phyloP scores from a whole-genome alignment of 2,888 invertebrate genomes.

The Yponomeuta cagnagella region DNA sequence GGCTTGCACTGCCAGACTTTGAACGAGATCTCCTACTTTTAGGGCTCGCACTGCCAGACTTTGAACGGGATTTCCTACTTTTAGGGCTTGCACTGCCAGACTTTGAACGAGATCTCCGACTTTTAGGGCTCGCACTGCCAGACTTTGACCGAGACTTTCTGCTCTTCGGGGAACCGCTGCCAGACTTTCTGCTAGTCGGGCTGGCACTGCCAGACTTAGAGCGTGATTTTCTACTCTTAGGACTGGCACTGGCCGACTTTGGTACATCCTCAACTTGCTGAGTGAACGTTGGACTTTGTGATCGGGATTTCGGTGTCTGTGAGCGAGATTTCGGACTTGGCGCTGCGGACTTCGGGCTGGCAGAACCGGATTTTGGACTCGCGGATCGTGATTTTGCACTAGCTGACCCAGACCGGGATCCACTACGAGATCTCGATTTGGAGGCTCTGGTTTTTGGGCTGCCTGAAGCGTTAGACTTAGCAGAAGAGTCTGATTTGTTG shows the following conservation, averaged over 20 bases:
- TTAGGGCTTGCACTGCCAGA: constrained; percentile 53
- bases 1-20: constrained; percentile 53
- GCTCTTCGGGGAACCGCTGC: constrained; percentile 49
- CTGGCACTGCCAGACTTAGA: constrained; percentile 60
- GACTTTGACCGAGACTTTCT: constrained; percentile 22
- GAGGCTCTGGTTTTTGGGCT: constrained; percentile 49
- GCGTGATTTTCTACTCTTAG: constrained; percentile 42
- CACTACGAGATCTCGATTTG: constrained; percentile 52
- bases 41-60: constrained; percentile 51
- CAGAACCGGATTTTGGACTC: constrained; percentile 28
- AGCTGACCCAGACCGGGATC: constrained; percentile 31
- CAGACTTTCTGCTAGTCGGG: constrained; percentile 47
- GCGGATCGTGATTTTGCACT: constrained; percentile 21
- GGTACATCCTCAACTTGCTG: constrained; percentile 34
- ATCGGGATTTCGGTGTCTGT: constrained; percentile 42
- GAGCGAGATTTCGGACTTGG: constrained; percentile 51
- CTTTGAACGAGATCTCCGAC: constrained; percentile 47
- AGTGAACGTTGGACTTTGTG: constrained; percentile 30
- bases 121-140: constrained; percentile 45
- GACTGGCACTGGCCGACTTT: constrained; percentile 24
- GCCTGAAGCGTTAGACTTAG: constrained; percentile 60
- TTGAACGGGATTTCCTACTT: constrained; percentile 48
- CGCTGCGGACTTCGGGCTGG: constrained; percentile 43
- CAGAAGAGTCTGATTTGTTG: constrained; percentile 63
- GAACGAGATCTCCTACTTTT: constrained; percentile 48